Conservation (phyloP, 1,140 invertebrate genomes). For the Amyelois transitella region DNA sequence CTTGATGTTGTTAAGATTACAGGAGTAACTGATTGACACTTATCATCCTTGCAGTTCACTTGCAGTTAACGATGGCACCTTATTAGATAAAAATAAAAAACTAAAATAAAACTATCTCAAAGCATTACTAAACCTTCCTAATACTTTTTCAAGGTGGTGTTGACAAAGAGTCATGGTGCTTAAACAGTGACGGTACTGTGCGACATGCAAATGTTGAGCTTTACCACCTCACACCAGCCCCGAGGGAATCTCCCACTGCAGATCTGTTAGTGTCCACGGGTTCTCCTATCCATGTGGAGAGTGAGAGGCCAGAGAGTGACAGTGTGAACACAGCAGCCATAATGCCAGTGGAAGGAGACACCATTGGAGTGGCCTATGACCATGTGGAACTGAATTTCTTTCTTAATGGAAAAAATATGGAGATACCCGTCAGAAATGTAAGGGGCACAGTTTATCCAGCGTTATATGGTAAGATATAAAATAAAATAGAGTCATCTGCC, state of each 20-base stretch:
- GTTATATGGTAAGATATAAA: slow-evolving; percentile 86
- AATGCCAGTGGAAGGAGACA: slow-evolving; percentile 91
- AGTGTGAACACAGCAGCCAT: slow-evolving; percentile 26
- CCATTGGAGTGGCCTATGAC: slow-evolving; percentile 96
- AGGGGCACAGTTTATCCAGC: slow-evolving; percentile 94
- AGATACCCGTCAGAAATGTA: slow-evolving; percentile 90
- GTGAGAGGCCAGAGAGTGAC: slow-evolving; percentile 42
- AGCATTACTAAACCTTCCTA: background rate
- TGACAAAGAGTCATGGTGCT: slow-evolving; percentile 94
- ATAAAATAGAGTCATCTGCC: no score
- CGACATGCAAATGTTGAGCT: slow-evolving; percentile 88
- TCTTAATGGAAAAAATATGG: slow-evolving; percentile 91
- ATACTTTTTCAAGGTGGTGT: slow-evolving; percentile 79
- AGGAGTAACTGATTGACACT: no score
- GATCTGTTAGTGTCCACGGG: slow-evolving; percentile 62
- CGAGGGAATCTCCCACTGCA: slow-evolving; percentile 68
- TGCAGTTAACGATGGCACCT: no score
- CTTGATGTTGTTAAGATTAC: no score
- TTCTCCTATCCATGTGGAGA: slow-evolving; percentile 33
- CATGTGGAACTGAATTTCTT: slow-evolving; percentile 98
- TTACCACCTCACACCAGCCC: slow-evolving; percentile 77
- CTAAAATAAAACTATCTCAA: no score
- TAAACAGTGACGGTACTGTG: slow-evolving; percentile 92
- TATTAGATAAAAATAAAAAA: no score
- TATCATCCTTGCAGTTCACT: no score